Evolutionary conservation across 2,113 vertebrate genomes (phyloP), one percentile per base, ranked within the genome.

Genomic region (Macaca mulatta): DNA sequence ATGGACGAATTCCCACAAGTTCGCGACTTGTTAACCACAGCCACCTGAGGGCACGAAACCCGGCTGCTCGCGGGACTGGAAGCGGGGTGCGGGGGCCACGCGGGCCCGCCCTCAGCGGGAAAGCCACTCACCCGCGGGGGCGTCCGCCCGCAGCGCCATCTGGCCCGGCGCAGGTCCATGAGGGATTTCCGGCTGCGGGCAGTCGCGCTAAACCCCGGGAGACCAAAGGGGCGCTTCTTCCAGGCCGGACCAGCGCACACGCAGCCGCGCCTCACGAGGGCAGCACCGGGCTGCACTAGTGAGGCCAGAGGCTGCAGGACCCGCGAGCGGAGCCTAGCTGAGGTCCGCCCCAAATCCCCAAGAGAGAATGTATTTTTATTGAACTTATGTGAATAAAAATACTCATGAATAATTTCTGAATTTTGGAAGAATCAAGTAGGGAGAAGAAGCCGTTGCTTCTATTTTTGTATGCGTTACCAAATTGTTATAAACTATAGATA

Each of bases 1-100:
- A 55, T 0, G 16, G 20, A 52, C 35, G 5, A 20, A n/a, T 25
- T 30, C 14, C 67, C 89, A 7, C 85, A 80, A 95, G 93, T 75
- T 32, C 9, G 32, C 89, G 38, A 93, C 93, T 96, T 89, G 87
- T 72, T 80, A 55, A 57, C 94, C 94, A 27, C n/a, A 1, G 75
- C 80, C 69, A 59, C 92, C 86, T 75, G 93, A 78, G 50, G 4
- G 72, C 81, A 30, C 50, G 25, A 23, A 50, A 23, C 78, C 16
- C 38, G 10, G 89, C 64, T 75, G 1, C 38, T 6, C 1, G 20
- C 77, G 14, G 14, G 32, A 12, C 70, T 0, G 10, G 35, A 3
- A 3, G 17, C 5, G 2, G 57, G 74, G 17, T 1, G 8, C 25
- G 4, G 4, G 10, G 27, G 23, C 10, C 70, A 12, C 27, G 13